Conservation (phyloP, 1,140 invertebrate species). For the Melanaphis sacchari region DNA sequence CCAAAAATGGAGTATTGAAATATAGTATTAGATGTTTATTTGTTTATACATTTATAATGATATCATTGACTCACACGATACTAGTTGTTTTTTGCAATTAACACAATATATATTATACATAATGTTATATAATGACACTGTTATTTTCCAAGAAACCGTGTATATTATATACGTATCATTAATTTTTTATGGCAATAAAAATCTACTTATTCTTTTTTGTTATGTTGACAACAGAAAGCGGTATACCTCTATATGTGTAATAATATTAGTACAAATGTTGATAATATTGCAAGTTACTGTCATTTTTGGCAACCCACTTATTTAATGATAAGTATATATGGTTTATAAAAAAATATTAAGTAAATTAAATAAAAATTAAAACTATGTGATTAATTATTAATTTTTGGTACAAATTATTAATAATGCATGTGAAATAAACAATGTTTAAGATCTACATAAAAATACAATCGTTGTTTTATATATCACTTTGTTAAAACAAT, state of each 20-base stretch:
- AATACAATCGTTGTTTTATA: not conserved
- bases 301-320: slow-evolving; percentile 14
- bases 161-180: not conserved
- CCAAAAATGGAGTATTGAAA: not conserved
- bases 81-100: not conserved
- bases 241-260: not conserved
- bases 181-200: not conserved
- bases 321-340: not conserved
- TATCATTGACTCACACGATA: not conserved
- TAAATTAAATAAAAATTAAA: not conserved
- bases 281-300: not conserved
- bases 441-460: not conserved
- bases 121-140: not conserved
- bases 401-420: not conserved
- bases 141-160: not conserved
- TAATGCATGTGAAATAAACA: not conserved
- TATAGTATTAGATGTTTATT: not conserved
- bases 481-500: not conserved
- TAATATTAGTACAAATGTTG: not conserved
- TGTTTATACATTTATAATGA: not conserved
- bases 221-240: not conserved
- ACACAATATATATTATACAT: not conserved
- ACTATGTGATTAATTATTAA: not conserved
- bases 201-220: not conserved
- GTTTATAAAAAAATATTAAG: not conserved